Evolutionary conservation across 2,113 vertebrate species (phyloP), one percentile per base, ranked within the genome.

Genomic region (Channa argus): DNA sequence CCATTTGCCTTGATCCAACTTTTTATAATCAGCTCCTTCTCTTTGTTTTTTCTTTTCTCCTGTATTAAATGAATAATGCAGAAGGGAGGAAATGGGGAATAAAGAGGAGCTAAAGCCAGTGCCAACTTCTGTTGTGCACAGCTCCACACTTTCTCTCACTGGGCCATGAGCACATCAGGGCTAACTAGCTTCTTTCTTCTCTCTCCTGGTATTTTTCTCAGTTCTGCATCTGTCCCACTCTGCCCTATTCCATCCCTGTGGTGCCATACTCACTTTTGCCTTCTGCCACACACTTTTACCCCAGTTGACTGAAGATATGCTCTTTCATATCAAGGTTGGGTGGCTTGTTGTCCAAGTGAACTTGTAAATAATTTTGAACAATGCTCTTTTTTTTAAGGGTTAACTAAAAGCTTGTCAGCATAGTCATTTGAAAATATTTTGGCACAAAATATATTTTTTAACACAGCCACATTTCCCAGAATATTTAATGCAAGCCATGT

Each of bases 41-140:
- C 73, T 90, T 79, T 86, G 74, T 88, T 79, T 87, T 86, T 54
- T 61, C 63, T 78, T 63, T 74, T 71, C 80, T 87, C 52, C 76
- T 71, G 63, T 77, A 85, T 84, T 77, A 85, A 85, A 92, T 93
- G 77, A 93, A 92, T 91, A 88, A 92, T 91, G 88, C 86, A 91
- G 74, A 78, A 84, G 73, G 63, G 62, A 87, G 86, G 88, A 88
- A 93, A 74, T 76, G 43, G 74, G 86, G 85, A 91, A 90, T 85
- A 89, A 91, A 90, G 82, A 79, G 74, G 64, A 77, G 79, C 69
- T 90, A 80, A 85, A 90, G 90, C 82, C 88, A 79, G 61, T 74
- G 85, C 76, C 81, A 63, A 64, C 82, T 79, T 89, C 73, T 82
- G 70, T 81, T 74, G 66, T 68, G 54, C 70, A 60, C 55, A 77